Conservation (phyloP, 1,140 invertebrate species). For the Oppia nitens region DNA sequence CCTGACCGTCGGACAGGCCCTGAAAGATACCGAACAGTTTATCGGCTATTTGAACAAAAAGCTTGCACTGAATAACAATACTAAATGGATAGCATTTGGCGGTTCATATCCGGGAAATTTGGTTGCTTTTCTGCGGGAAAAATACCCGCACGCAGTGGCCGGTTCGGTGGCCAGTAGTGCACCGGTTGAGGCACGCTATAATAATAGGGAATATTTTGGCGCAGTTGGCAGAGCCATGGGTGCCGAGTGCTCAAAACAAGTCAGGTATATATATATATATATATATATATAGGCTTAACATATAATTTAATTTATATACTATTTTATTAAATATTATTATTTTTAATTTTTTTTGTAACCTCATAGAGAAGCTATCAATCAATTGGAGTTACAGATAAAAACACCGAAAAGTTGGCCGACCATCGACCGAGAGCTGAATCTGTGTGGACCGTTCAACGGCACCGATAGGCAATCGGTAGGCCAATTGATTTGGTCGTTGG, state of each 20-base stretch:
- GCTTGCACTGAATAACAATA: constrained; percentile 28
- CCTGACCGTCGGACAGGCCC: constrained; percentile 72
- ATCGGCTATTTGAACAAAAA: constrained; percentile 45
- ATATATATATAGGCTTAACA: too few relatives aligned
- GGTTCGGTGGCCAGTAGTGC: constrained; percentile 36
- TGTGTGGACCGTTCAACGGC: constrained; percentile 56
- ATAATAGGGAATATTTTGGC: constrained; percentile 29
- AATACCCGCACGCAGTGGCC: constrained; percentile 74
- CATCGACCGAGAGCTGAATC: constrained; percentile 49
- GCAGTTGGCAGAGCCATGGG: constrained; percentile 27
- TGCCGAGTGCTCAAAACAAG: constrained; percentile 24
- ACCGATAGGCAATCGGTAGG: constrained; percentile 50
- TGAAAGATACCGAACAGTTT: constrained; percentile 78
- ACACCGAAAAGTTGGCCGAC: constrained; percentile 39
- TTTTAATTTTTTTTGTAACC: too few relatives aligned
- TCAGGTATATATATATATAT: too few relatives aligned
- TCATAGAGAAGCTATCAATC: constrained; percentile 44
- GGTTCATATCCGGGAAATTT: constrained; percentile 76
- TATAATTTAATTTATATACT: too few relatives aligned
- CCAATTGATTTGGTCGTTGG: constrained; percentile 63
- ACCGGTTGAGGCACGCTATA: constrained; percentile 27
- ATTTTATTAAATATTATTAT: too few relatives aligned
- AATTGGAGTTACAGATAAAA: constrained; percentile 44
- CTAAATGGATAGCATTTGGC: constrained; percentile 78
- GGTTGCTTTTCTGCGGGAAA: constrained; percentile 83